These are phyloP conservation scores for Tachysurus fulvidraco DNA, from an alignment of 2,113 vertebrate genomes.

Conservation along the genomic window DNA sequence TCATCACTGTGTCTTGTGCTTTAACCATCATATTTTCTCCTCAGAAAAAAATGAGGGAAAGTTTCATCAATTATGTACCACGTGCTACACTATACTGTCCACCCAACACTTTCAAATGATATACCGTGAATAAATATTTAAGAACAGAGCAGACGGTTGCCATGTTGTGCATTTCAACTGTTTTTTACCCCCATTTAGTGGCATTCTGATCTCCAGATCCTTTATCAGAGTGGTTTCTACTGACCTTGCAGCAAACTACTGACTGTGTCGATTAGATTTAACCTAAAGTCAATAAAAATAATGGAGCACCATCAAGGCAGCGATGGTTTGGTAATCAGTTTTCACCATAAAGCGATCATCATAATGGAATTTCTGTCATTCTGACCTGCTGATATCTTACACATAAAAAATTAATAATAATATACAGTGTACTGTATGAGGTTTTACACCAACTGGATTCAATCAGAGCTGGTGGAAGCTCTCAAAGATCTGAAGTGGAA, in stretches of 20 bases:
- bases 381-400: not conserved
- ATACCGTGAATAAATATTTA: slow-evolving; percentile 58
- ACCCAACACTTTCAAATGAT: slow-evolving; percentile 45
- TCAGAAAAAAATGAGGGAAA: not conserved
- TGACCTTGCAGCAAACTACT: slow-evolving; percentile 24
- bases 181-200: not conserved
- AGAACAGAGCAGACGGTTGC: not conserved
- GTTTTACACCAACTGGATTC: not conserved
- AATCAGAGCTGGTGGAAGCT: not conserved
- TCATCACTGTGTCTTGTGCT: slow-evolving; percentile 44
- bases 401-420: not conserved
- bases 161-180: not conserved
- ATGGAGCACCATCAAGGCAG: not conserved
- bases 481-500: not conserved
- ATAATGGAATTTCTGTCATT: not conserved
- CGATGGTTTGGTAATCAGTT: not conserved
- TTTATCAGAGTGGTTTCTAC: slow-evolving; percentile 10
- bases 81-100: slow-evolving; percentile 30
- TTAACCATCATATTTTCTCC: not conserved
- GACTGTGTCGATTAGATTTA: slow-evolving; percentile 34
- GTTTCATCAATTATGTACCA: slow-evolving; percentile 11
- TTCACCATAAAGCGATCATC: slow-evolving; percentile 2
- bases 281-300: slow-evolving; percentile 22
- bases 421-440: not conserved
- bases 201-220: not conserved